Evolutionary conservation across 2,888 invertebrate genomes (phyloP).

Genomic region (Bellardia bayeri): DNA sequence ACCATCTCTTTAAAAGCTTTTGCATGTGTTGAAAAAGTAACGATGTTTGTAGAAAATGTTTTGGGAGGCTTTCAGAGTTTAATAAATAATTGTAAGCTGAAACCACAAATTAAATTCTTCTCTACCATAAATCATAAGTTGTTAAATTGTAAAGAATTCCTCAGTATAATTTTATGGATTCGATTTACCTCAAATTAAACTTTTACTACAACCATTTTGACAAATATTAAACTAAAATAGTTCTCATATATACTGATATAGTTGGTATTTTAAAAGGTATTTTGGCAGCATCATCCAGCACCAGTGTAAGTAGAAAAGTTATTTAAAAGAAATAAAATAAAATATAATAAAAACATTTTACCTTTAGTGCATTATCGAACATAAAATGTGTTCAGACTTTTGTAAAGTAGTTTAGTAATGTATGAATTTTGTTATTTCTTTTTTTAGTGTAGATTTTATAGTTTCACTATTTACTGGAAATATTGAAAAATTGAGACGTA

Average conservation of each 20-base stretch:
- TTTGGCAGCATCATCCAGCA: not conserved
- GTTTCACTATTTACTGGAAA: not conserved
- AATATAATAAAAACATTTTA: too few relatives aligned
- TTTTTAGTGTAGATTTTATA: not conserved
- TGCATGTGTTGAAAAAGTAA: not conserved
- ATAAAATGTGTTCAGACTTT: not conserved
- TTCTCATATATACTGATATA: too few relatives aligned
- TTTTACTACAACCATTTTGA: too few relatives aligned
- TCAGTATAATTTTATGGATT: not conserved
- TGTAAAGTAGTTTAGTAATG: not conserved
- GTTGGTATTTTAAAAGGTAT: too few relatives aligned
- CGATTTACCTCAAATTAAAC: too few relatives aligned
- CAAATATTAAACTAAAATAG: too few relatives aligned
- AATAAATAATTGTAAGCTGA: too few relatives aligned
- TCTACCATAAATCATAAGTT: too few relatives aligned
- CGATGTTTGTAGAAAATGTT: not conserved
- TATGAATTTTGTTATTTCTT: not conserved
- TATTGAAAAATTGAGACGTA: not conserved
- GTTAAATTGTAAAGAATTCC: too few relatives aligned
- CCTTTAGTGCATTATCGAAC: conserved; percentile 2
- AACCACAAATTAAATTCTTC: too few relatives aligned
- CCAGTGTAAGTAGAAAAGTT: not conserved
- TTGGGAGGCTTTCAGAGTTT: too few relatives aligned
- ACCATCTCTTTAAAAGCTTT: not conserved
- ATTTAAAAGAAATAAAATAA: not conserved